These are phyloP conservation scores for Drosophila nasuta DNA, from an alignment of 1,140 invertebrate species.

Conservation along the genomic window DNA sequence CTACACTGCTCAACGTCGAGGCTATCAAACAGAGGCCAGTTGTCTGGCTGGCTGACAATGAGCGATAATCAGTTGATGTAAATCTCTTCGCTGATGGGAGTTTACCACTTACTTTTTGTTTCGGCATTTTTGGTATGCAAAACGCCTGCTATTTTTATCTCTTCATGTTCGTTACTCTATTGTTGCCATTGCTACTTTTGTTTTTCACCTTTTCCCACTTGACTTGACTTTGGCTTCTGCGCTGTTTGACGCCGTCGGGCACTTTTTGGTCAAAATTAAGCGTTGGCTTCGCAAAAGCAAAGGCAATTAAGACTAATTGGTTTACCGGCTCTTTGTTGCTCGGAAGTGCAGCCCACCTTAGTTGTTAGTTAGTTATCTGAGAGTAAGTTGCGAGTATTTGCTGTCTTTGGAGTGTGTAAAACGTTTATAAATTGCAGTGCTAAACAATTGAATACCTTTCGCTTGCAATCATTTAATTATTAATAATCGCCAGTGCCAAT, in stretches of 20 bases:
- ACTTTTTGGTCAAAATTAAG: slow-evolving; percentile 55
- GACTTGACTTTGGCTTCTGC: slow-evolving; percentile 3
- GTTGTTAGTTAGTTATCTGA: slow-evolving; percentile 2
- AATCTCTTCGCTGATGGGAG: slow-evolving; percentile 64
- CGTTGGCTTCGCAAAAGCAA: slow-evolving; percentile 37
- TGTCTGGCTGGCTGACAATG: slow-evolving; percentile 54
- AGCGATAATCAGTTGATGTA: slow-evolving; percentile 62
- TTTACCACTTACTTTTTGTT: slow-evolving; percentile 65
- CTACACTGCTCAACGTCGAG: neutral
- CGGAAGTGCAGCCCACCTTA: slow-evolving; percentile 61
- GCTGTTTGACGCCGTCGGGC: slow-evolving; percentile 29
- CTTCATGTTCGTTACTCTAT: neutral
- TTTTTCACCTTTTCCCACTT: slow-evolving; percentile 45
- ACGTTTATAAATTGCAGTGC: slow-evolving; percentile 37
- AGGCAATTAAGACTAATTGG: slow-evolving; percentile 80
- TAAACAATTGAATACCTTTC: slow-evolving; percentile 12
- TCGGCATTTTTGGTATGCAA: slow-evolving; percentile 49
- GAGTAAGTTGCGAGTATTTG: neutral
- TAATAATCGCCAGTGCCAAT: slow-evolving; percentile 26
- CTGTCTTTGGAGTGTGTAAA: slow-evolving; percentile 11
- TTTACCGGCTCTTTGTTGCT: slow-evolving; percentile 10
- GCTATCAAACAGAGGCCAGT: slow-evolving; percentile 32
- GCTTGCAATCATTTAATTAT: slow-evolving; percentile 26
- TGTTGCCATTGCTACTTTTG: neutral
- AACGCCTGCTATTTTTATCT: slow-evolving; percentile 24